These are phyloP conservation scores for Silurus lanzhouensis DNA, from an alignment of 2,797 vertebrate genomes.

Conservation along the genomic window DNA sequence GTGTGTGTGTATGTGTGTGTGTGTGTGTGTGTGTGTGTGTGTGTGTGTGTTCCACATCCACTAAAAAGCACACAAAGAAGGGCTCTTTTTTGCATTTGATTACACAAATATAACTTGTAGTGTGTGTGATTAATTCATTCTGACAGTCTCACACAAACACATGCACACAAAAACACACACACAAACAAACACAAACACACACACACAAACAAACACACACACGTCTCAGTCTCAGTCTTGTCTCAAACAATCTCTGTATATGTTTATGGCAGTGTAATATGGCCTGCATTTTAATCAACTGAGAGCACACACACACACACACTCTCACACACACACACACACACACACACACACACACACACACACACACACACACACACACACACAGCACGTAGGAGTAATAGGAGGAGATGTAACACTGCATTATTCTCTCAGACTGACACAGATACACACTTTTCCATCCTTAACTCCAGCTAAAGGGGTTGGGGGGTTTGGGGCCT, in stretches of 20 bases:
- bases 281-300: conserved; percentile 58
- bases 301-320: conserved; percentile 51
- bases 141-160: neutral
- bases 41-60: neutral
- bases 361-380: conserved; percentile 60
- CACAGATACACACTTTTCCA: conserved; percentile 40
- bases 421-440: conserved; percentile 57
- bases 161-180: neutral
- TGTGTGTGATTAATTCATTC: neutral
- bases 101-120: neutral
- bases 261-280: conserved; percentile 61
- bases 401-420: conserved; percentile 61
- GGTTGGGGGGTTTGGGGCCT: conserved; percentile 34
- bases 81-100: neutral
- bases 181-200: conserved; percentile 8
- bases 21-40: neutral
- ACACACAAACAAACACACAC: neutral
- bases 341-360: conserved; percentile 47
- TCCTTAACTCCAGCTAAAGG: conserved; percentile 51
- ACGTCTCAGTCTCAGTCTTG: conserved; percentile 35
- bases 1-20: neutral
- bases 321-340: conserved; percentile 63
- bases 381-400: conserved; percentile 63
- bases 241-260: conserved; percentile 69
- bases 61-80: neutral